These are phyloP conservation scores for Taphrorychus bicolor DNA, from an alignment of 2,888 invertebrate species.

Conservation along the genomic window DNA sequence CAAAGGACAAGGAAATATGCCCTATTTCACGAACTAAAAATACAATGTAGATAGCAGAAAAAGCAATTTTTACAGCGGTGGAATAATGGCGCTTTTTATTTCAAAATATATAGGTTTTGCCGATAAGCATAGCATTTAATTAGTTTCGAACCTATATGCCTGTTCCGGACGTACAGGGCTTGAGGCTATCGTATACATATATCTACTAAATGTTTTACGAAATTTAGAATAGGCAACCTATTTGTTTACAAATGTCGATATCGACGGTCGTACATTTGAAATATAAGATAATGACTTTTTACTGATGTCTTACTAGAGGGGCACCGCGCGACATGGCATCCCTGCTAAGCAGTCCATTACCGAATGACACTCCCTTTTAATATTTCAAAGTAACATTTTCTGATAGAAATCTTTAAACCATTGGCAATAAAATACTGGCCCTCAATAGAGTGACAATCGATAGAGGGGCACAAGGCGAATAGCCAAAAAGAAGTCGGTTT, in stretches of 20 bases:
- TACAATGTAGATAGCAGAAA: constrained; percentile 4
- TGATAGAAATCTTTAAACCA: constrained; percentile 8
- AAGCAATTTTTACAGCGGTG: constrained; percentile 7
- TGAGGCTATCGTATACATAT: neutral
- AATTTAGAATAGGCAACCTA: neutral
- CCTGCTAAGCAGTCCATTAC: too few species aligned
- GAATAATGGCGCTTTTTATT: constrained; percentile 7
- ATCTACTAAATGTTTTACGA: neutral
- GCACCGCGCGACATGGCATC: too few species aligned
- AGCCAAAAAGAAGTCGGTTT: constrained; percentile 27
- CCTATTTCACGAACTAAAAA: neutral
- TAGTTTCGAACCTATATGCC: constrained; percentile 6
- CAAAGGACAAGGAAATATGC: neutral
- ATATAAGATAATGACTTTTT: too few species aligned
- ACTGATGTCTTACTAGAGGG: too few species aligned
- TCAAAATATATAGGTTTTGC: neutral
- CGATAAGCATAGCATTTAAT: constrained; percentile 7
- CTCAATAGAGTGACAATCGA: constrained; percentile 28
- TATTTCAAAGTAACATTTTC: neutral
- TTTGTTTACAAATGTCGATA: too few species aligned
- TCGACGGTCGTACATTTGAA: too few species aligned
- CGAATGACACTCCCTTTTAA: neutral
- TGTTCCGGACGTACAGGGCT: neutral
- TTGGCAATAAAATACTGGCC: constrained; percentile 1
- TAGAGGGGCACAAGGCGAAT: constrained; percentile 27